These are phyloP conservation scores for Eretmocerus hayati DNA, from an alignment of 2,888 invertebrate species.

Conservation along the genomic window DNA sequence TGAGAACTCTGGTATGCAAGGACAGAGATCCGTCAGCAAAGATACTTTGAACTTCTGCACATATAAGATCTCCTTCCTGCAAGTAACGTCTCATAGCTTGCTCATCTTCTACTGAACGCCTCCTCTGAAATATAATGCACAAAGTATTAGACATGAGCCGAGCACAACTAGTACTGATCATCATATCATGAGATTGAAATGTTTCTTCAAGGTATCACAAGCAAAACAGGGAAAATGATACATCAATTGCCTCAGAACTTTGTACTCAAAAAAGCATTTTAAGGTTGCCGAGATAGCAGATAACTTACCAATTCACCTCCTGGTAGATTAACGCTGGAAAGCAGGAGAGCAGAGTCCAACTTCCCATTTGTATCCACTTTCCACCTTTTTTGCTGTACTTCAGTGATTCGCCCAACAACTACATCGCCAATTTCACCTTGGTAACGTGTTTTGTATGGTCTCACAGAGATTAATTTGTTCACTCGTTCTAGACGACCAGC, in stretches of 20 bases:
- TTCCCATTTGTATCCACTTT: constrained; percentile 91
- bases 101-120: constrained; percentile 92
- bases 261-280: too few relatives aligned
- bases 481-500: constrained; percentile 92
- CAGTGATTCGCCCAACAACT: constrained; percentile 86
- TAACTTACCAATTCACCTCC: constrained; percentile 88
- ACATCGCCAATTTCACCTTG: constrained; percentile 95
- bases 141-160: too few relatives aligned
- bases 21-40: constrained; percentile 87
- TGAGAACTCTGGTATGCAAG: constrained; percentile 89
- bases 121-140: constrained; percentile 56
- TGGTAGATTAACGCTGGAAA: constrained; percentile 95
- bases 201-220: too few relatives aligned
- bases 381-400: constrained; percentile 92
- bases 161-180: too few relatives aligned
- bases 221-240: too few relatives aligned
- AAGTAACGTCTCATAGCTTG: constrained; percentile 94
- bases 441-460: constrained; percentile 84
- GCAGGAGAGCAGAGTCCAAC: constrained; percentile 74
- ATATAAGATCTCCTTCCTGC: constrained; percentile 91
- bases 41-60: constrained; percentile 94
- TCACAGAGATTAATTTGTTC: constrained; percentile 88
- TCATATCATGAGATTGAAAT: too few relatives aligned
- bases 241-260: too few relatives aligned
- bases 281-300: too few relatives aligned